Evolutionary conservation across 2,797 vertebrate genomes (phyloP).

Genomic region (Danio kyathit): DNA sequence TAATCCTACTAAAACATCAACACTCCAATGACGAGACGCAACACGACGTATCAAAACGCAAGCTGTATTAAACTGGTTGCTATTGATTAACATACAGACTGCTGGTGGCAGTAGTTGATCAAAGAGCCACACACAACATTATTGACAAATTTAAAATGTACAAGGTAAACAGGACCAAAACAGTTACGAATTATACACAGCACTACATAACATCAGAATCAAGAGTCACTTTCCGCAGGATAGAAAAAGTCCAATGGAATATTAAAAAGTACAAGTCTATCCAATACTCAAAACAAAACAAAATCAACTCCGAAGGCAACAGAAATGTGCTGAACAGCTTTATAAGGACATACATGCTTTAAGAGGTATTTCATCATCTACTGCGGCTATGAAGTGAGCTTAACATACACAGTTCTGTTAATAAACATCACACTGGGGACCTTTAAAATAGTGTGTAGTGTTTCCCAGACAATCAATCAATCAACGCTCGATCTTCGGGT

Average conservation of each 20-base stretch:
- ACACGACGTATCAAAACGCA: constrained; percentile 58
- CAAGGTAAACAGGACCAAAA: constrained; percentile 80
- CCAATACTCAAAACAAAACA: constrained; percentile 40
- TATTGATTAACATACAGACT: constrained; percentile 90
- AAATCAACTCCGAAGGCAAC: constrained; percentile 75
- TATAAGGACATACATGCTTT: constrained; percentile 91
- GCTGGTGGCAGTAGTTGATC: constrained; percentile 93
- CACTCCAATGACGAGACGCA: constrained; percentile 19
- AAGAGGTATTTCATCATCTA: constrained; percentile 69
- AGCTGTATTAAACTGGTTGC: constrained; percentile 86
- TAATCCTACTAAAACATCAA: too few species aligned
- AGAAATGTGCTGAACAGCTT: constrained; percentile 74
- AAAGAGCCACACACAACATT: constrained; percentile 84
- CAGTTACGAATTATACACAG: constrained; percentile 88
- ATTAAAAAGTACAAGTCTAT: constrained; percentile 82
- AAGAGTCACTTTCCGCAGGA: constrained; percentile 76
- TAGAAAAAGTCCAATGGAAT: constrained; percentile 88
- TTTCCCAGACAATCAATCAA: constrained; percentile 37
- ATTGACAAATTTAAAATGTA: constrained; percentile 87
- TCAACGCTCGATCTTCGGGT: constrained; percentile 25
- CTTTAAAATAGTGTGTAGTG: constrained; percentile 48
- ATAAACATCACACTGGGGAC: constrained; percentile 51
- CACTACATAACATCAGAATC: constrained; percentile 80
- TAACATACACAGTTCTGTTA: constrained; percentile 58
- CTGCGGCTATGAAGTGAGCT: constrained; percentile 65